phyloP scores from a whole-genome alignment of 2,888 invertebrate species.

The Eucriotettix oculatus region DNA sequence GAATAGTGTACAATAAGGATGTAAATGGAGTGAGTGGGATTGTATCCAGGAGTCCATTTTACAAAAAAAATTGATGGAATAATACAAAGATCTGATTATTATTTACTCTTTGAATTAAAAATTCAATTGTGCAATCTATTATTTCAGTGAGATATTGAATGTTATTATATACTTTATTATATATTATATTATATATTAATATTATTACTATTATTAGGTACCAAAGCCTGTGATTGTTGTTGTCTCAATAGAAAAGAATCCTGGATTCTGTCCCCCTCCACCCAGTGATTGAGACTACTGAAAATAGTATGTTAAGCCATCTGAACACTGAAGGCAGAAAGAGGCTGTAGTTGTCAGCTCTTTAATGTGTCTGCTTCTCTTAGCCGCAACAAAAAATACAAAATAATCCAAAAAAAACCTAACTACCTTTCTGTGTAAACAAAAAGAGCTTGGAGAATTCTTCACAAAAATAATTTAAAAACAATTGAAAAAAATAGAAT shows the following conservation, averaged over 20 bases:
- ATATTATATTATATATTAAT: neutral
- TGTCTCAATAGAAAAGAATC: neutral
- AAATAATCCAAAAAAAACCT: slow-evolving; percentile 10
- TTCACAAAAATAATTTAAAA: slow-evolving; percentile 10
- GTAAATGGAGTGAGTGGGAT: neutral
- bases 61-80: neutral
- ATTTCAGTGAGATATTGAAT: neutral
- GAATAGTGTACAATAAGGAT: neutral
- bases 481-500: slow-evolving; percentile 8
- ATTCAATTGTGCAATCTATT: neutral
- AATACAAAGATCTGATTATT: neutral
- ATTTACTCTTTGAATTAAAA: neutral
- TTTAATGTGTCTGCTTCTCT: slow-evolving; percentile 13
- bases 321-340: slow-evolving; percentile 7
- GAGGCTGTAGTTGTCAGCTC: slow-evolving; percentile 12
- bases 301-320: slow-evolving; percentile 5
- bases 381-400: slow-evolving; percentile 10
- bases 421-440: slow-evolving; percentile 12
- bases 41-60: slow-evolving; percentile 1
- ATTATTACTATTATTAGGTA: neutral
- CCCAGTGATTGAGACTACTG: slow-evolving; percentile 3
- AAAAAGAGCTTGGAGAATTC: slow-evolving; percentile 10
- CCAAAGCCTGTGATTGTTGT: neutral
- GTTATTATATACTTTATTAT: neutral
- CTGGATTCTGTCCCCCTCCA: neutral